Percentiles rank a stretch among this genome's conserved stretches.
These are phyloP conservation scores for Crocuta crocuta DNA, from an alignment of 2,113 vertebrate species.

Conservation along the genomic window DNA sequence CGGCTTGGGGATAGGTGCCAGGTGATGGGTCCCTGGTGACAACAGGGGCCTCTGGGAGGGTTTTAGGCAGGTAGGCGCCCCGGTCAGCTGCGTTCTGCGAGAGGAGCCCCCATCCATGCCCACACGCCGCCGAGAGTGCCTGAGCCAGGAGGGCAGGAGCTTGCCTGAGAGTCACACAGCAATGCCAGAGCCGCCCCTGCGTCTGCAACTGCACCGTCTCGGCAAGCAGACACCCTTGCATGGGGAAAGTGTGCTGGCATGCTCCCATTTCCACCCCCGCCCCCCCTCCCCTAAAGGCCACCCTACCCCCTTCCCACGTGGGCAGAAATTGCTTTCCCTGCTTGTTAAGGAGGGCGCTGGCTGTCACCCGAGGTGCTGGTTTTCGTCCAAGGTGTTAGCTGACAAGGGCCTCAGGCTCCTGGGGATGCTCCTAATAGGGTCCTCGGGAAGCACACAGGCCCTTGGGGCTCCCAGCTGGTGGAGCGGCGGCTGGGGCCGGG, in stretches of 20 bases:
- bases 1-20: background rate
- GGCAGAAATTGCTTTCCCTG: background rate
- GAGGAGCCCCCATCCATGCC: rapidly evolving
- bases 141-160: background rate
- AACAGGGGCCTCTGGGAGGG: background rate
- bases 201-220: background rate
- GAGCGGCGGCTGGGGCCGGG: background rate
- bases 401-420: background rate
- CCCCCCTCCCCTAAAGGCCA: background rate
- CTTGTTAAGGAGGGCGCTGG: background rate
- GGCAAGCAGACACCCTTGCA: background rate
- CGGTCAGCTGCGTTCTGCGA: background rate
- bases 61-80: background rate
- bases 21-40: background rate
- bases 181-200: rapidly evolving
- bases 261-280: background rate
- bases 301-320: background rate
- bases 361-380: background rate
- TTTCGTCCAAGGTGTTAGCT: background rate
- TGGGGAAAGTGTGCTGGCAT: background rate
- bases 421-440: background rate
- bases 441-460: background rate
- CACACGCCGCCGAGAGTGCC: too few species aligned
- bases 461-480: background rate
- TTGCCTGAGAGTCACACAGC: background rate